phyloP scores from a whole-genome alignment of 2,797 vertebrate species.

The Ctenopoma kingsleyae region DNA sequence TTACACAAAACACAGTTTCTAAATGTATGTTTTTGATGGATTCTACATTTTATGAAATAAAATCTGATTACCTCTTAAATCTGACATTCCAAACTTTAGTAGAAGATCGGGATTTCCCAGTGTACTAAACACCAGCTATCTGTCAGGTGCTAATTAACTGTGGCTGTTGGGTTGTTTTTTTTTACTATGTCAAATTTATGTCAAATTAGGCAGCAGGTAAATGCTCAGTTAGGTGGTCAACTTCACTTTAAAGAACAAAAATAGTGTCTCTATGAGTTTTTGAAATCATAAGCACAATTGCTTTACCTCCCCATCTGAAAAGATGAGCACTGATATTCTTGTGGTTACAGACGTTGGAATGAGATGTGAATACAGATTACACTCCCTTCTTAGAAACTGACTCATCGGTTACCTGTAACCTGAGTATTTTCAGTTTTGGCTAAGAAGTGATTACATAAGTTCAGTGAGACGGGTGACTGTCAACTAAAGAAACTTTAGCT shows the following conservation, averaged over 20 bases:
- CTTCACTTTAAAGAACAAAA: not conserved
- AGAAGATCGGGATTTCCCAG: not conserved
- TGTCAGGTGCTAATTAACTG: conserved; percentile 15
- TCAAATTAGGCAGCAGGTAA: not conserved
- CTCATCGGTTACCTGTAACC: not conserved
- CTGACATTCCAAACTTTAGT: not conserved
- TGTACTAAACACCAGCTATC: not conserved
- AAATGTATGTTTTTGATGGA: not conserved
- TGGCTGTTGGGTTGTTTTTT: not conserved
- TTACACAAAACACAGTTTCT: conserved; percentile 5
- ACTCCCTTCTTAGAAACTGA: conserved; percentile 5
- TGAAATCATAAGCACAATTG: not conserved
- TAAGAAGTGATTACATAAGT: not conserved
- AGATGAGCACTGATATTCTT: conserved; percentile 2
- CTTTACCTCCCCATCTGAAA: not conserved
- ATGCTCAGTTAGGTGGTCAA: not conserved
- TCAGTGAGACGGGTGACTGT: not conserved
- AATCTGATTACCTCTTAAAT: not conserved
- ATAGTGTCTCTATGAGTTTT: not conserved
- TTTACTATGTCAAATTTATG: not conserved
- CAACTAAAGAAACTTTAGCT: not conserved
- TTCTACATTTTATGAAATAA: not conserved
- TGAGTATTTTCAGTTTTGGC: conserved; percentile 28
- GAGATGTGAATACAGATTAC: not conserved
- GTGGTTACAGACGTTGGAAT: not conserved